Conservation (phyloP, 2,113 vertebrate genomes). For the Zootoca vivipara region DNA sequence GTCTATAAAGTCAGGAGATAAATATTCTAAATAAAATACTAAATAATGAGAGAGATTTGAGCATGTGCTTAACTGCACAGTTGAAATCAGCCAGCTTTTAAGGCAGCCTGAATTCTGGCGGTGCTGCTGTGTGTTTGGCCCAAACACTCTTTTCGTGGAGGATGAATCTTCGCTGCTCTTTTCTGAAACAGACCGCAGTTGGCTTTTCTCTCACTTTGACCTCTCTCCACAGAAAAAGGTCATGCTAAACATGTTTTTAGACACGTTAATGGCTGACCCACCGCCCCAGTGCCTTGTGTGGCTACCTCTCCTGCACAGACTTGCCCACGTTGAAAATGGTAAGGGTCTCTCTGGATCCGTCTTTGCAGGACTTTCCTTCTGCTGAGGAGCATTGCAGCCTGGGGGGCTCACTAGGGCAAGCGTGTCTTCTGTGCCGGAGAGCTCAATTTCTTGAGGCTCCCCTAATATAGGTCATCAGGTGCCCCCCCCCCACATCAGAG, state of each 20-base stretch:
- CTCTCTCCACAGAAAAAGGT: constrained; percentile 90
- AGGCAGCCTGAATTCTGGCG: neutral
- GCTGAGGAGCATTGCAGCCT: too few species aligned
- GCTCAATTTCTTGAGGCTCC: fast-evolving
- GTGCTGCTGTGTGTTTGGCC: fast-evolving
- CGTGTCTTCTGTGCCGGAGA: neutral
- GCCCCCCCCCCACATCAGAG: neutral
- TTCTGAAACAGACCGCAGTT: fast-evolving
- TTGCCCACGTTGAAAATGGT: constrained; percentile 98
- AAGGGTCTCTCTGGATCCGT: neutral
- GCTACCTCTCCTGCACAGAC: constrained; percentile 97
- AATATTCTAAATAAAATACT: neutral
- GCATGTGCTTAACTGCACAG: neutral
- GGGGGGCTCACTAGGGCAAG: neutral
- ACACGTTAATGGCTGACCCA: constrained; percentile 94
- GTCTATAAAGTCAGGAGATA: neutral
- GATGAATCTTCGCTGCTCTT: neutral
- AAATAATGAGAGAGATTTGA: too few species aligned
- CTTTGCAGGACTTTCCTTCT: neutral
- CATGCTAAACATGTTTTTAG: constrained; percentile 93
- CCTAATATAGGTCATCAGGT: neutral
- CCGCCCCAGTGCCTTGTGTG: constrained; percentile 99
- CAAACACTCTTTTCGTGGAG: neutral
- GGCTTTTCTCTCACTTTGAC: fast-evolving
- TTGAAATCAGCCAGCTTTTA: neutral